Conservation (phyloP, 53 echinoderm and acorn worm genomes). For the Patiria pectinifera region DNA sequence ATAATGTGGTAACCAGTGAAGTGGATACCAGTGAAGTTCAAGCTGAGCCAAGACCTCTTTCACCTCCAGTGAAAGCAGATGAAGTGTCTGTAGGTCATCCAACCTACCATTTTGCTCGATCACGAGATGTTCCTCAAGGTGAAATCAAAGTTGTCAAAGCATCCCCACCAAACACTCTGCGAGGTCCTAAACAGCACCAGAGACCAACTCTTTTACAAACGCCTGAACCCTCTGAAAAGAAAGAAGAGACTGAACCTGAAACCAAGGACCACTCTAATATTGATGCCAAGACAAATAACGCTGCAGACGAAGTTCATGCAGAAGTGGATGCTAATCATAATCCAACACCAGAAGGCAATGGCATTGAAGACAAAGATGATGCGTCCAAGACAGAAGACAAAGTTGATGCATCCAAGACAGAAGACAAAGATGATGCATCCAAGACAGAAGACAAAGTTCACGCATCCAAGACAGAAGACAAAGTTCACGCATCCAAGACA, state of each 20-base stretch:
- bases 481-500: too few species aligned
- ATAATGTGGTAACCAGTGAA: constrained; percentile 2
- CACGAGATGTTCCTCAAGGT: constrained; percentile 23
- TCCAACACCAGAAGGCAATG: background rate
- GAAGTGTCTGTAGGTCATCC: constrained; percentile 41
- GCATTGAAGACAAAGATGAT: background rate
- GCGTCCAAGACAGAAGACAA: too few species aligned
- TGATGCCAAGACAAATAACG: background rate
- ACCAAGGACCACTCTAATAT: too few species aligned
- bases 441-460: too few species aligned
- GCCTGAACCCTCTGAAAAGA: background rate
- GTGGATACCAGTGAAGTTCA: constrained; percentile 3
- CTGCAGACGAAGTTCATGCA: background rate
- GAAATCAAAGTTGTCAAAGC: constrained; percentile 9
- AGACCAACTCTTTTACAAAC: background rate
- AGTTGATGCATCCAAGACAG: too few species aligned
- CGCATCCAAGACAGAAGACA: too few species aligned
- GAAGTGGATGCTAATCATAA: constrained; percentile 15
- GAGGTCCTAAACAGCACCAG: constrained; percentile 33
- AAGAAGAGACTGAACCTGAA: background rate
- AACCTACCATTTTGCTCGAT: constrained; percentile 56
- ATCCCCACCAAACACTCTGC: constrained; percentile 52
- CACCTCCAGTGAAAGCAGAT: constrained; percentile 49
- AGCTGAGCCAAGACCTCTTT: constrained; percentile 12
- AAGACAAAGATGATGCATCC: too few species aligned